These are phyloP conservation scores for Sphecodes monilicornis DNA, from an alignment of 2,888 invertebrate species.

Conservation along the genomic window DNA sequence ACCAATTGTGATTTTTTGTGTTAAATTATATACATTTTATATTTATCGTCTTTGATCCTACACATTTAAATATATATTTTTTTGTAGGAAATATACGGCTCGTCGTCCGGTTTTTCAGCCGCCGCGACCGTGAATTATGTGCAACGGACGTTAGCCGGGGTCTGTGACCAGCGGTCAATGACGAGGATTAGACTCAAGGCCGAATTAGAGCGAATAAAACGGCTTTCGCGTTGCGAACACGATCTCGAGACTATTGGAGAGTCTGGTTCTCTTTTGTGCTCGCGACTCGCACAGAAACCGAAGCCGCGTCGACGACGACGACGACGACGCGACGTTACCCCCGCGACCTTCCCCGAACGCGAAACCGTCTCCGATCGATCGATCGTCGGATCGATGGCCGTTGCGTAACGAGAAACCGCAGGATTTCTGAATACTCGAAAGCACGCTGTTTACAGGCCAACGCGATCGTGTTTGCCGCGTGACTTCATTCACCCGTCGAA, in stretches of 20 bases:
- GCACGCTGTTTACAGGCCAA: constrained; percentile 56
- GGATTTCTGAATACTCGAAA: constrained; percentile 61
- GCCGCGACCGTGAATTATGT: constrained; percentile 44
- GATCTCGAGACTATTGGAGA: constrained; percentile 19
- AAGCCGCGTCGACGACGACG: background rate
- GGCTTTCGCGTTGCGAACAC: constrained; percentile 45
- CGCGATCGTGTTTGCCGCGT: constrained; percentile 60
- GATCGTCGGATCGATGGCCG: constrained; percentile 36
- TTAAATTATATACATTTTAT: too few relatives aligned
- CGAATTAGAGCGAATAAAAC: constrained; percentile 77
- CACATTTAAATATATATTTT: too few relatives aligned
- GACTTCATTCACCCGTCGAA: constrained; percentile 59
- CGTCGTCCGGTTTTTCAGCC: constrained; percentile 41
- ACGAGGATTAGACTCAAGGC: constrained; percentile 82
- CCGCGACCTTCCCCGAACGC: background rate
- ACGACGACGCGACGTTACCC: background rate
- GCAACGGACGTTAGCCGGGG: constrained; percentile 72
- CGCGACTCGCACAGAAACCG: background rate
- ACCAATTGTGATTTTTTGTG: too few relatives aligned
- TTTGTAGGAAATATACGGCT: background rate
- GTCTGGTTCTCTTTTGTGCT: background rate
- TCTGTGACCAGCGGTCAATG: constrained; percentile 76
- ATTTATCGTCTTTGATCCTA: too few relatives aligned
- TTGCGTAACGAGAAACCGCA: constrained; percentile 62
- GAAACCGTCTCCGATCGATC: constrained; percentile 5